Percentiles rank a stretch among this genome's conserved stretches.
These are phyloP conservation scores for Melanostigma gelatinosum DNA, from an alignment of 2,113 vertebrate species.

Conservation along the genomic window DNA sequence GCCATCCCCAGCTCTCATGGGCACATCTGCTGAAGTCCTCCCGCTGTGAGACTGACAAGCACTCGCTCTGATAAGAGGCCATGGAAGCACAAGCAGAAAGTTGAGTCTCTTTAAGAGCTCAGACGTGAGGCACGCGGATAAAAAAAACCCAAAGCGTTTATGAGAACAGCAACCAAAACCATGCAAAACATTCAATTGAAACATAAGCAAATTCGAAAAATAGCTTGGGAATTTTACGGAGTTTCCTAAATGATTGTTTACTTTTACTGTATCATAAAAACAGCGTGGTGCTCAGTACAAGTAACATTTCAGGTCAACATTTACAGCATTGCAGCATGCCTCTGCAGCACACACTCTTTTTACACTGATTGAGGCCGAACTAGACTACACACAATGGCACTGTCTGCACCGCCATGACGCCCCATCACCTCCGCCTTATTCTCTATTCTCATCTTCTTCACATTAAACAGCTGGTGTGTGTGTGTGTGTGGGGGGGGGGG, in stretches of 20 bases:
- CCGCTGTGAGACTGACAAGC: neutral
- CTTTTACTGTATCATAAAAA: conserved; percentile 19
- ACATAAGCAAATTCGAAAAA: conserved; percentile 24
- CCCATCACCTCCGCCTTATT: neutral
- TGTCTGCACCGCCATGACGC: conserved; percentile 10
- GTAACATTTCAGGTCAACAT: conserved; percentile 29
- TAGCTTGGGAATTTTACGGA: conserved; percentile 28
- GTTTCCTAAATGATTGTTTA: conserved; percentile 53
- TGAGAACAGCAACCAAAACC: conserved; percentile 25
- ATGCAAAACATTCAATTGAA: neutral
- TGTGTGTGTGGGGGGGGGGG: neutral
- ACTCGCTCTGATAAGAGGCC: conserved; percentile 7
- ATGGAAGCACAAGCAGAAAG: neutral
- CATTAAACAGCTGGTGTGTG: neutral
- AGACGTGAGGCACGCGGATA: neutral
- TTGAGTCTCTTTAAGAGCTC: neutral
- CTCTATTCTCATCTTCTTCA: conserved; percentile 17
- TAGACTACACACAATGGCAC: conserved; percentile 16
- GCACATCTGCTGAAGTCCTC: conserved; percentile 46
- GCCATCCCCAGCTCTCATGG: conserved; percentile 33
- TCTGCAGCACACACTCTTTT: conserved; percentile 14
- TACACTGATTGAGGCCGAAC: conserved; percentile 20
- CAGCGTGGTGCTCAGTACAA: neutral
- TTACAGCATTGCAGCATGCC: neutral
- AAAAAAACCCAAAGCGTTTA: conserved; percentile 17